These are phyloP conservation scores for Drosophila fuyamai DNA, from an alignment of 1,140 invertebrate species.

Conservation along the genomic window DNA sequence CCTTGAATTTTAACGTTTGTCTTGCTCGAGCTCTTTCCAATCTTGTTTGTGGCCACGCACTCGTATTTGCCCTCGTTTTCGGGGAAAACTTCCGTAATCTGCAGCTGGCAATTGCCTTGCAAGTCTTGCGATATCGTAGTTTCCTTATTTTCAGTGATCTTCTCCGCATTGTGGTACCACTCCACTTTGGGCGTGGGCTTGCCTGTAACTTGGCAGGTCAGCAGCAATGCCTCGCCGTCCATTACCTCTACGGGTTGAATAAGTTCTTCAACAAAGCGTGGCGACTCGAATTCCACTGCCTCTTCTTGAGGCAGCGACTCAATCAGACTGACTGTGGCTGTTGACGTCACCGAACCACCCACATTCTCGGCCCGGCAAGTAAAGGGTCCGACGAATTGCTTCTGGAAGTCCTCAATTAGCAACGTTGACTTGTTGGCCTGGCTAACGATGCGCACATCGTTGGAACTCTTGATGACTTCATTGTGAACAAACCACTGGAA, in stretches of 20 bases:
- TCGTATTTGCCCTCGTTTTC: conserved; percentile 96
- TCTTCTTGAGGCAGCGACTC: conserved; percentile 87
- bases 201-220: conserved; percentile 91
- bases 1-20: conserved; percentile 93
- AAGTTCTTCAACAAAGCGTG: conserved; percentile 90
- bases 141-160: conserved; percentile 92
- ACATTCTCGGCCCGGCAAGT: conserved; percentile 96
- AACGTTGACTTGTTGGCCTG: conserved; percentile 93
- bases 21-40: conserved; percentile 93
- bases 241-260: conserved; percentile 91
- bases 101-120: conserved; percentile 92
- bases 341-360: conserved; percentile 92
- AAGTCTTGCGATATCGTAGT: conserved; percentile 90
- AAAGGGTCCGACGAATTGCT: conserved; percentile 91
- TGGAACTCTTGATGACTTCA: conserved; percentile 87
- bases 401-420: conserved; percentile 90
- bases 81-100: conserved; percentile 96
- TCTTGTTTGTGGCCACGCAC: conserved; percentile 93
- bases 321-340: conserved; percentile 90
- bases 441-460: conserved; percentile 89
- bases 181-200: conserved; percentile 92
- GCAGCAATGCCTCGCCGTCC: conserved; percentile 95
- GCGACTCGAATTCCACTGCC: conserved; percentile 88
- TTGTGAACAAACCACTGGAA: conserved; percentile 94
- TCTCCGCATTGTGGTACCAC: conserved; percentile 92